Evolutionary conservation across 1,140 invertebrate species (phyloP).

Genomic region (Heliconius congener): DNA sequence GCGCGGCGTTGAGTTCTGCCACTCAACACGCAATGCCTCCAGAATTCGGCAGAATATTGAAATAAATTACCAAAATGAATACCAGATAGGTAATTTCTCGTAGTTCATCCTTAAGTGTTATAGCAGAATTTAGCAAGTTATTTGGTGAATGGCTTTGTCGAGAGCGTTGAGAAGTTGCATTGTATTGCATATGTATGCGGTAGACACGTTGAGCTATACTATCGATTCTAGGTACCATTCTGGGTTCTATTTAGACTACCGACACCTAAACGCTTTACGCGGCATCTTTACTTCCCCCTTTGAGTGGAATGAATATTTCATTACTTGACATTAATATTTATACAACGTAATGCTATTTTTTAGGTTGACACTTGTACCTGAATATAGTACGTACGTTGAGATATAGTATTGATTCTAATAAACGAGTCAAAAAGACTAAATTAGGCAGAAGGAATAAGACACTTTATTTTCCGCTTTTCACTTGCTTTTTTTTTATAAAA

Average conservation of each 20-base stretch:
- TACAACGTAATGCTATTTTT: too few relatives aligned
- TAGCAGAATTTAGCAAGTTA: slow-evolving; percentile 1
- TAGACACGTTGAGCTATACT: background rate
- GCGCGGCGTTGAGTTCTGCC: too few relatives aligned
- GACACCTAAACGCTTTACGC: background rate
- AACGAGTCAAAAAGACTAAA: too few relatives aligned
- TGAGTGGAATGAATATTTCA: background rate
- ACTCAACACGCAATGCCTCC: too few relatives aligned
- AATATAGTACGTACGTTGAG: too few relatives aligned
- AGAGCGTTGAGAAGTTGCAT: slow-evolving; percentile 3
- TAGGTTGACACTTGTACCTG: too few relatives aligned
- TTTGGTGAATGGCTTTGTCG: background rate
- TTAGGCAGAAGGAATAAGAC: background rate
- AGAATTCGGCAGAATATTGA: too few relatives aligned
- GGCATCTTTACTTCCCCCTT: background rate
- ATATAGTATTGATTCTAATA: too few relatives aligned
- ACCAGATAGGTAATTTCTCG: background rate
- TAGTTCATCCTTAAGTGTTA: background rate
- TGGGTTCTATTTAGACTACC: background rate
- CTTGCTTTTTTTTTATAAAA: background rate
- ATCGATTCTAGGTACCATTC: background rate
- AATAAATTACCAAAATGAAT: background rate
- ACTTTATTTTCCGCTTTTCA: background rate
- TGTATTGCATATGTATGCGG: slow-evolving; percentile 10
- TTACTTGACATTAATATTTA: background rate